Conservation (phyloP, 1,140 invertebrate species). For the Hirudo medicinalis region DNA sequence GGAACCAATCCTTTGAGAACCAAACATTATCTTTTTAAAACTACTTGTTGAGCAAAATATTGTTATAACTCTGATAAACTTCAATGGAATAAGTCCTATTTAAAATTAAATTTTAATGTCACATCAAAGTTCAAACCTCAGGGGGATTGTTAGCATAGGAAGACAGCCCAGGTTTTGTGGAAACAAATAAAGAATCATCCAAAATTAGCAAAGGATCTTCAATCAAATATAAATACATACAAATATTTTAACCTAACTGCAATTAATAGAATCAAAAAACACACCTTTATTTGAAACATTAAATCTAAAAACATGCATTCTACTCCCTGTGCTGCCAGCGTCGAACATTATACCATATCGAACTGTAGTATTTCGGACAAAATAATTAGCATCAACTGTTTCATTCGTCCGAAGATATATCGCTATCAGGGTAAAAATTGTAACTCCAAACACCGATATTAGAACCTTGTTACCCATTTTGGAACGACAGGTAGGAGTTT, state of each 20-base stretch:
- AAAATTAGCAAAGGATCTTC: not conserved
- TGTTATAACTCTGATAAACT: too few relatives aligned
- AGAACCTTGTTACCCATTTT: not conserved
- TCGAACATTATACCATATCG: conserved; percentile 81
- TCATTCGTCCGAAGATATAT: not conserved
- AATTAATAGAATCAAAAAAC: not conserved
- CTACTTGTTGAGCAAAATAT: too few relatives aligned
- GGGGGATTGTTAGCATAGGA: conserved; percentile 64
- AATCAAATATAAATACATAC: conserved; percentile 1
- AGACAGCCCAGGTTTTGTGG: conserved; percentile 58
- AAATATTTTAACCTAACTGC: not conserved
- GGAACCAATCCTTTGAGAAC: not conserved
- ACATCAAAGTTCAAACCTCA: conserved; percentile 43
- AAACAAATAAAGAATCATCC: conserved; percentile 51
- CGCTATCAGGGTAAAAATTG: not conserved
- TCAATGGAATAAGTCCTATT: too few relatives aligned
- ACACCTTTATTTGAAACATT: conserved; percentile 38
- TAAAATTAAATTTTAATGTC: too few relatives aligned
- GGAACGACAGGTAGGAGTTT: not conserved
- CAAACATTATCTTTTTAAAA: too few relatives aligned
- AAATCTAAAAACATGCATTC: conserved; percentile 79
- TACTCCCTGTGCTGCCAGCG: conserved; percentile 84
- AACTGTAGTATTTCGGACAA: not conserved
- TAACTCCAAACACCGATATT: not conserved
- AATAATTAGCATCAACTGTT: not conserved